A percentile compares a stretch with the other conserved stretches of the same genome.
These are phyloP conservation scores for Platycnemis pennipes DNA, from an alignment of 2,888 invertebrate genomes.

Conservation along the genomic window DNA sequence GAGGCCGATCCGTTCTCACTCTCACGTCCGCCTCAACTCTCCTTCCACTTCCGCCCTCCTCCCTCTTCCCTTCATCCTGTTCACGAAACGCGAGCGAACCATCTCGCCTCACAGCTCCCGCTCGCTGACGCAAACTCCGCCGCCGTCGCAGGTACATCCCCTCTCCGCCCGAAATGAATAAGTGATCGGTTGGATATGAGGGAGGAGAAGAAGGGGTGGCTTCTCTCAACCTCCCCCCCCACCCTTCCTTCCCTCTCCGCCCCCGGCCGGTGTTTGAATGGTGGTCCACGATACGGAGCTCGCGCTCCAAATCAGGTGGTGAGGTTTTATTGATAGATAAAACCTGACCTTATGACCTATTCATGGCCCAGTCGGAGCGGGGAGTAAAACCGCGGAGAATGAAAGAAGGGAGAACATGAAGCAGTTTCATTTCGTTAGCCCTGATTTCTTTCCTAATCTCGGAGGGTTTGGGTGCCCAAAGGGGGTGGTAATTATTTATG, in stretches of 20 bases:
- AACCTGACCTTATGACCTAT: slow-evolving; percentile 31
- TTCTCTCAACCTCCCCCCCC: neutral
- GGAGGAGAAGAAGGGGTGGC: neutral
- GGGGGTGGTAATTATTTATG: neutral
- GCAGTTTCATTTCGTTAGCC: slow-evolving; percentile 12
- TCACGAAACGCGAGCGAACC: too few species aligned
- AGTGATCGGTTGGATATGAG: neutral
- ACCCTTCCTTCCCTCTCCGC: neutral
- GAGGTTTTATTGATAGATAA: slow-evolving; percentile 35
- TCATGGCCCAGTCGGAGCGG: neutral
- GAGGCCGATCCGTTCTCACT: too few species aligned
- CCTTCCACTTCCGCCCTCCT: too few species aligned
- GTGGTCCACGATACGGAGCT: neutral
- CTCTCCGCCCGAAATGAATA: neutral
- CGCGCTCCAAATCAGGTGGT: slow-evolving; percentile 9
- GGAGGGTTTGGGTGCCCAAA: neutral
- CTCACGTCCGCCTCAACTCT: too few species aligned
- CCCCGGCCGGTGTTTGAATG: neutral
- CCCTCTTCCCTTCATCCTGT: neutral
- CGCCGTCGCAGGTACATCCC: too few species aligned
- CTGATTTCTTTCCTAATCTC: neutral
- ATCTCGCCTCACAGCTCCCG: too few species aligned
- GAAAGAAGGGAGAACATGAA: neutral
- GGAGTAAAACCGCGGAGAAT: neutral
- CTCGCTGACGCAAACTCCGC: too few species aligned